Percentiles rank a stretch among this genome's conserved stretches.
phyloP scores from a whole-genome alignment of 2,888 invertebrate genomes.

The Athalia cordata region DNA sequence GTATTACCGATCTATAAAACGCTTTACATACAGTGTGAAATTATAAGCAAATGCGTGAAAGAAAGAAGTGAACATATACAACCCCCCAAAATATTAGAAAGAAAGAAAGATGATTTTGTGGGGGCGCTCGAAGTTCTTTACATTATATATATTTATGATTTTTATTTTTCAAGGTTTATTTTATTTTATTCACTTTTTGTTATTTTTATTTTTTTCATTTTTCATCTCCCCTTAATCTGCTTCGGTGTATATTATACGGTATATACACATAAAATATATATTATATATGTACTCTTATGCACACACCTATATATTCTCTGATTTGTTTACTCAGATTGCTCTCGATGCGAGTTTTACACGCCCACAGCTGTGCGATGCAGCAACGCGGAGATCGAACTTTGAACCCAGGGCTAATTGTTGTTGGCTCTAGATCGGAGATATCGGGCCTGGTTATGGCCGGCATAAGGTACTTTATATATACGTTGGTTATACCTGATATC shows the following conservation, averaged over 20 bases:
- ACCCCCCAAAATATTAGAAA: too few relatives aligned
- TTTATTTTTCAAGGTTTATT: constrained; percentile 27
- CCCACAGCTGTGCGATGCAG: constrained; percentile 53
- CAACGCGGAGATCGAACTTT: constrained; percentile 66
- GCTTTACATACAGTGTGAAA: too few relatives aligned
- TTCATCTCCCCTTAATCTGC: neutral
- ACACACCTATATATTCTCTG: constrained; percentile 52
- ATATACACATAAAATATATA: too few relatives aligned
- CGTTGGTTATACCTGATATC: too few relatives aligned
- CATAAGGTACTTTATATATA: too few relatives aligned
- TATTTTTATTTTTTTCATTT: too few relatives aligned
- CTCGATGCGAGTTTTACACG: constrained; percentile 61
- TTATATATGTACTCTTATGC: neutral
- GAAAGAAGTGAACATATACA: too few relatives aligned
- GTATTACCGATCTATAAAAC: too few relatives aligned
- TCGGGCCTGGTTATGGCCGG: neutral
- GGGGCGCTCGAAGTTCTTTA: too few relatives aligned
- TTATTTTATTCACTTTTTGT: neutral
- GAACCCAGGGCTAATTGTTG: constrained; percentile 72
- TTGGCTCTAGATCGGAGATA: constrained; percentile 72
- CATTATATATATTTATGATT: constrained; percentile 21
- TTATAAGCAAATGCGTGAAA: too few relatives aligned
- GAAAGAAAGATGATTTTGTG: too few relatives aligned
- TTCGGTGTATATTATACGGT: neutral
- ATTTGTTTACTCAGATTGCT: constrained; percentile 70